phyloP scores from a whole-genome alignment of 2,113 vertebrate species.

The Tonatia bakeri region DNA sequence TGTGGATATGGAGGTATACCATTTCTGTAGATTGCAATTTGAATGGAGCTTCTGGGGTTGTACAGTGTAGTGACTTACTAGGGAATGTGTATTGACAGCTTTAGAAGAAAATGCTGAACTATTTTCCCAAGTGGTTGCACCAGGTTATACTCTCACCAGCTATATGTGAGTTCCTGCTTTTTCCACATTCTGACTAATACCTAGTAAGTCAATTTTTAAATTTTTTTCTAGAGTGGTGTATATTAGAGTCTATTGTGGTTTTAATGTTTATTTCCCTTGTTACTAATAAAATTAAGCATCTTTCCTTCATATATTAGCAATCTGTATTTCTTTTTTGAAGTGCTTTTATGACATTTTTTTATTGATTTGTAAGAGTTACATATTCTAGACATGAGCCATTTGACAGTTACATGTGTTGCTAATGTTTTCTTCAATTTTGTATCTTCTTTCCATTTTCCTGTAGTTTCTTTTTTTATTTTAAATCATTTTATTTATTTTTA shows the following conservation, averaged over 20 bases:
- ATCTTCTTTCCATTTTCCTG: neutral
- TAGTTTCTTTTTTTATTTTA: neutral
- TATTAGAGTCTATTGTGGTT: neutral
- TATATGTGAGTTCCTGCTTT: neutral
- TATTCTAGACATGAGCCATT: neutral
- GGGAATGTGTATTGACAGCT: neutral
- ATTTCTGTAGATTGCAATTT: neutral
- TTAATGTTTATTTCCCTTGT: neutral
- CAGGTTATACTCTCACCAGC: neutral
- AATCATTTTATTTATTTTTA: too few species aligned
- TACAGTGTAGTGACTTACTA: neutral
- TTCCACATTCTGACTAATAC: neutral
- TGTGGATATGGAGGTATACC: neutral
- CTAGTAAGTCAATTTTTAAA: neutral
- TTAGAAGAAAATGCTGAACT: neutral
- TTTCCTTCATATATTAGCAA: neutral
- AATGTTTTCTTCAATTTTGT: neutral
- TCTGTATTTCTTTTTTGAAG: neutral
- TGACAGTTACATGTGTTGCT: neutral
- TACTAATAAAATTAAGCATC: neutral
- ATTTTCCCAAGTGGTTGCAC: neutral
- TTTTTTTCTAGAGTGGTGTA: neutral
- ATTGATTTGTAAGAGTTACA: neutral
- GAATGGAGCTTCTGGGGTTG: neutral
- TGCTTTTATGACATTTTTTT: neutral